Base-by-base conservation (phyloP, 2,113 vertebrate genomes). In the Acrocephalus arundinaceus region DNA sequence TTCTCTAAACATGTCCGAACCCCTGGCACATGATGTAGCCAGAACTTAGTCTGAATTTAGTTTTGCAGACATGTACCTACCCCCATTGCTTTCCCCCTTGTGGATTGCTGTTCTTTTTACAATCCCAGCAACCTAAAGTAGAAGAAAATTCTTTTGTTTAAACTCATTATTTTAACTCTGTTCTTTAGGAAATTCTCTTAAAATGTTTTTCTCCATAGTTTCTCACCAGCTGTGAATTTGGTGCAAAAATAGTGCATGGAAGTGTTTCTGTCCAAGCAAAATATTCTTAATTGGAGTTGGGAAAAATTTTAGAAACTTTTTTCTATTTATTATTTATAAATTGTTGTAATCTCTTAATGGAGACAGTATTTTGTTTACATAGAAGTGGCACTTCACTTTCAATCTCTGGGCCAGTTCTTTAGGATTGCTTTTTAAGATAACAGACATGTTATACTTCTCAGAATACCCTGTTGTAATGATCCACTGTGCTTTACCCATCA, bases 401-500 rank as follows among this genome's bases (percentile, higher is more conserved):
- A 71, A 85, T 96, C 31, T 77, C 52, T 70, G 17, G 21, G 8
- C 82, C 51, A 78, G 51, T 76, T 90, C 78, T 95, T 93, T 90
- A 41, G 78, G 91, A 84, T 94, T 65, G n/a, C 8, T 72, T 85
- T 61, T 85, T 75, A 72, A 65, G 74, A 37, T 68, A 89, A 76
- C 16, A 77, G 77, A 87, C 71, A 89, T 23, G 3, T 94, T 90
- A 57, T 39, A n/a, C 46, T 66, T 95, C 67, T 92, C 85, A 62
- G 52, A 92, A 91, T 73, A 78, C 35, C 33, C 90, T 76, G 14
- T 80, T 82, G 43, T 75, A 94, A 68, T 89, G 52, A 91, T 91
- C 91, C 49, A 67, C 70, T 94, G 54, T 91, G 43, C 71, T 94
- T 95, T 95, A 88, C 71, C 66, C 87, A 41, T 61, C 96, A 96